Base-by-base conservation (phyloP, 2,113 vertebrate species). In the Heliornis fulica region DNA sequence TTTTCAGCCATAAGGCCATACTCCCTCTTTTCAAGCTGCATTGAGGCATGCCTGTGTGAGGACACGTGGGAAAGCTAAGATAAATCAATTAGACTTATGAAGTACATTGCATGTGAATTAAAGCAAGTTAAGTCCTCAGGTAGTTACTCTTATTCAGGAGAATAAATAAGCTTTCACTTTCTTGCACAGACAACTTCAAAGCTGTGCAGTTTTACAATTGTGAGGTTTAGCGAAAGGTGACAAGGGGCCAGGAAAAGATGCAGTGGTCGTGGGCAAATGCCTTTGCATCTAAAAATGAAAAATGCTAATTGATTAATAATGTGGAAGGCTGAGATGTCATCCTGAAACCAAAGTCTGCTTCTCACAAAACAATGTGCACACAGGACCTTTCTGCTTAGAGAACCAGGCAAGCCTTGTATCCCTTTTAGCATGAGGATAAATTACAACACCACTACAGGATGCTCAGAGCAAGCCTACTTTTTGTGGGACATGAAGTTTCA, bases 61-160 rank as follows among this genome's bases (percentile, higher is more conserved):
- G 69, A 69, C 81, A 65, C 13, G 64, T 87, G 89, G 81, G 84
- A 91, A 93, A 87, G 70, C 84, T 93, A 84, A 89, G 89, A 95
- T 96, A 94, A 96, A 96, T 95, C 91, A 94, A 87, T 96, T 89
- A 95, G 94, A 95, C 69, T 56, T n/a, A 94, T 13, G 74, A 95
- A 94, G 77, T 78, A 84, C 4, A 20, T 40, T 69, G 53, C 81
- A 64, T 54, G 72, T 91, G 83, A 92, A 74, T 91, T 83, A 75
- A 87, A 89, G 89, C 77, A 92, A 61, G 25, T 86, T 83, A 92
- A 88, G 83, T 60, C 57, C 77, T 95, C 91, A 45, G 87, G 91
- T 85, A 60, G 83, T 92, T 94, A 70, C 56, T 84, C 69, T 91
- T 81, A 60, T 29, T 78, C 36, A 66, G 74, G 48, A 81, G 87